phyloP scores from a whole-genome alignment of 2,888 invertebrate species.

The Chorisops tibialis region DNA sequence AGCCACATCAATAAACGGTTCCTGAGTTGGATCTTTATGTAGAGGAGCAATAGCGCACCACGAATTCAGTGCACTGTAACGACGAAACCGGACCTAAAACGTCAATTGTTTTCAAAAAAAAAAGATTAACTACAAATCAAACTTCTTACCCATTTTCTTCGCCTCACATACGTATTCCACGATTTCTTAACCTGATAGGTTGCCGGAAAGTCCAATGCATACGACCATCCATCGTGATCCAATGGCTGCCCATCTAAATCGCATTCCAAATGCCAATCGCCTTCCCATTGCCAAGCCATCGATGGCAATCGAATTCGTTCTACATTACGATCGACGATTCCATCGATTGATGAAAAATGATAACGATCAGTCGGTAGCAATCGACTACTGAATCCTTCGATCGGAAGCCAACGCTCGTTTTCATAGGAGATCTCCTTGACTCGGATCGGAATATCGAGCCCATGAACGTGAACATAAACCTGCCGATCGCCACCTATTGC shows the following conservation, averaged over 20 bases:
- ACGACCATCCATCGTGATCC: slow-evolving; percentile 91
- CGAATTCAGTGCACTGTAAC: slow-evolving; percentile 84
- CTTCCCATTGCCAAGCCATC: slow-evolving; percentile 96
- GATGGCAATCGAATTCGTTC: slow-evolving; percentile 83
- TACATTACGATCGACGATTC: slow-evolving; percentile 71
- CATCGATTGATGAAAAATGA: slow-evolving; percentile 82
- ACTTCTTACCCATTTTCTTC: slow-evolving; percentile 72
- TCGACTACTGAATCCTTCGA: slow-evolving; percentile 80
- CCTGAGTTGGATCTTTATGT: slow-evolving; percentile 84
- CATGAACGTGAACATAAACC: slow-evolving; percentile 87
- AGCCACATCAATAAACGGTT: slow-evolving; percentile 88
- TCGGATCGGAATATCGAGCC: slow-evolving; percentile 84
- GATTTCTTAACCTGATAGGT: slow-evolving; percentile 75
- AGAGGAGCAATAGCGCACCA: slow-evolving; percentile 90
- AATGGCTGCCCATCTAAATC: slow-evolving; percentile 81
- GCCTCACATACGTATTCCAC: slow-evolving; percentile 86
- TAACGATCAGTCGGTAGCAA: slow-evolving; percentile 85
- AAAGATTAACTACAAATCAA: not conserved
- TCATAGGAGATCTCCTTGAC: slow-evolving; percentile 88
- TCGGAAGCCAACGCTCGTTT: slow-evolving; percentile 90
- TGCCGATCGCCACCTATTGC: slow-evolving; percentile 91
- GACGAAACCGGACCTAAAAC: slow-evolving; percentile 62
- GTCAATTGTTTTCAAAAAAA: not conserved
- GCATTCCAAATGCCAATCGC: slow-evolving; percentile 85
- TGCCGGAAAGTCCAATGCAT: slow-evolving; percentile 87